Evolutionary conservation across 2,113 vertebrate genomes (phyloP), one percentile per base, ranked within the genome.

Genomic region (Peromyscus polionotus): DNA sequence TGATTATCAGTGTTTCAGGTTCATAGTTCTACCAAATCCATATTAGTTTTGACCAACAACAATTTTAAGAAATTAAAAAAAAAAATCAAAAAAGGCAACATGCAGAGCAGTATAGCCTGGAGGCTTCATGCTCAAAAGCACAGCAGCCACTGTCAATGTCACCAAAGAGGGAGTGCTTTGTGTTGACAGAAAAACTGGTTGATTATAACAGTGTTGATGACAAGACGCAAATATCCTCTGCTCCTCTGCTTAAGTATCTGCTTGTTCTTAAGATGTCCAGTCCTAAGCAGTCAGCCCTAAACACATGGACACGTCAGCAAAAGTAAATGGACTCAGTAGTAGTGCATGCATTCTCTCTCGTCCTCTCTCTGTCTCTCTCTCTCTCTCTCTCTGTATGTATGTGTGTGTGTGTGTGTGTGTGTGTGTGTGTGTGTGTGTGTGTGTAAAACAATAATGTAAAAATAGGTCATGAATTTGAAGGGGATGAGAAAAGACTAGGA

Each of bases 21-120:
- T n/a, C 19, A 3, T 12, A 61, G 6, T n/a, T 57, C 33, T 61
- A 19, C 63, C 17, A 54, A n/a, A 16, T 1, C 61, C 17, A 76
- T 33, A 59, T 0, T 13, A 1, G 20, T 42, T 9, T 63, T 85
- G n/a, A 12, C 3, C 48, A 89, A 24, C 48, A 89, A 24, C 7
- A n/a, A 33, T 68, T 73, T 89, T 36, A 45, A 94, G 48, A 51
- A 48, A 28, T 31, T 31, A 13, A 51, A 1, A 7, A 33, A 63
- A 48, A 51, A 51, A 33, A 59, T 16, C 5, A 20, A 70, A 4
- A 76, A 93, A 24, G n/a, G 3, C 3, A 63, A 5, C 4, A 33
- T 2, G 3, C 5, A 48, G 0, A 63, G 3, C 26, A 24, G 42
- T 6, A 31, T 13, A 51, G 33, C 26, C 2, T 14, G 51, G 26